These are phyloP conservation scores for Dicaeum eximium DNA, from an alignment of 2,113 vertebrate species.

Conservation along the genomic window DNA sequence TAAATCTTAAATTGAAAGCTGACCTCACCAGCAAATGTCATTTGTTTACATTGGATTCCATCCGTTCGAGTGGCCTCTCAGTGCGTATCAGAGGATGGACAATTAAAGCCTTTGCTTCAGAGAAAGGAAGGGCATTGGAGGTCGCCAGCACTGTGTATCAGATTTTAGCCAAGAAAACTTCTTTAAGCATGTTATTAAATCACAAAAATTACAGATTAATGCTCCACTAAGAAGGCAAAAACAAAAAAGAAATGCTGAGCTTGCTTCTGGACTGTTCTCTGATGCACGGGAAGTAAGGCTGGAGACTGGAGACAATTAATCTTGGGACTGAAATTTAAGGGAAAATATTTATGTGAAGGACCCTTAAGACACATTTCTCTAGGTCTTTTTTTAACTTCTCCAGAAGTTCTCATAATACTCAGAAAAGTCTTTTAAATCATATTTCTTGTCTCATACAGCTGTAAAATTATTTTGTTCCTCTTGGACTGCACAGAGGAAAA, in stretches of 20 bases:
- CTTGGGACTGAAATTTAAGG: slow-evolving; percentile 13
- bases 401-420: slow-evolving; percentile 43
- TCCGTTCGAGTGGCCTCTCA: neutral
- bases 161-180: slow-evolving; percentile 56
- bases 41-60: slow-evolving; percentile 57
- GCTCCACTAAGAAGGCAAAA: slow-evolving; percentile 11
- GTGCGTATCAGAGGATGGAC: neutral
- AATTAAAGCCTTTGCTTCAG: slow-evolving; percentile 32
- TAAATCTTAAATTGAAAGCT: slow-evolving; percentile 32
- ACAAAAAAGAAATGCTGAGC: slow-evolving; percentile 2
- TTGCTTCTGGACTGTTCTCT: slow-evolving; percentile 34
- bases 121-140: slow-evolving; percentile 36
- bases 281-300: neutral
- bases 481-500: neutral
- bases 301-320: slow-evolving; percentile 27
- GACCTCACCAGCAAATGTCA: slow-evolving; percentile 42
- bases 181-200: slow-evolving; percentile 37
- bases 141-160: neutral
- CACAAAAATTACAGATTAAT: slow-evolving; percentile 56
- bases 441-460: slow-evolving; percentile 7
- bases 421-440: slow-evolving; percentile 19
- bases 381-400: slow-evolving; percentile 32
- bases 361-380: slow-evolving; percentile 41
- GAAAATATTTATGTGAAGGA: slow-evolving; percentile 43
- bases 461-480: slow-evolving; percentile 31